Conservation (phyloP, 2,888 invertebrate species). For the Clistopyga incitator region DNA sequence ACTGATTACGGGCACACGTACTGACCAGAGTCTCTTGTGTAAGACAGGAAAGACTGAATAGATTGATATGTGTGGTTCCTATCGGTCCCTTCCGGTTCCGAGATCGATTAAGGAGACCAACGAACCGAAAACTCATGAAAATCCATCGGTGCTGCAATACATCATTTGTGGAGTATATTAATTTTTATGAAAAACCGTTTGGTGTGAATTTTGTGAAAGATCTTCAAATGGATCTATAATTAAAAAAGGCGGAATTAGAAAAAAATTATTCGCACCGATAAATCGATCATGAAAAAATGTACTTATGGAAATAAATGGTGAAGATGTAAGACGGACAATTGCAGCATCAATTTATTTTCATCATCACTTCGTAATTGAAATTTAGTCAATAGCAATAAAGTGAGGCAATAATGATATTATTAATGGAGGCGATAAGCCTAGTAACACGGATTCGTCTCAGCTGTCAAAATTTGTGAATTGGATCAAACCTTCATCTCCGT, state of each 20-base stretch:
- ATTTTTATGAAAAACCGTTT: too few species aligned
- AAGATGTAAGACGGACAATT: too few species aligned
- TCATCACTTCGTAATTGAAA: background rate
- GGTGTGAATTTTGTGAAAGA: too few species aligned
- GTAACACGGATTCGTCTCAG: background rate
- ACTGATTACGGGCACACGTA: conserved; percentile 16
- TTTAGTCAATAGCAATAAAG: background rate
- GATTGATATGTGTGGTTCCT: conserved; percentile 34
- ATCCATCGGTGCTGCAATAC: too few species aligned
- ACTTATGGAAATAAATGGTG: too few species aligned
- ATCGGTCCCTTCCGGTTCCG: conserved; percentile 28
- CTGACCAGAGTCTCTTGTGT: conserved; percentile 10
- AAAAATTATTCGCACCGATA: too few species aligned
- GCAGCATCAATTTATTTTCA: too few species aligned
- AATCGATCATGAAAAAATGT: too few species aligned
- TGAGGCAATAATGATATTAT: background rate
- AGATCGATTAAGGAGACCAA: background rate
- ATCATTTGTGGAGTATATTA: too few species aligned
- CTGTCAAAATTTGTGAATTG: conserved; percentile 7
- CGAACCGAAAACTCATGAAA: too few species aligned
- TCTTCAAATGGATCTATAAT: too few species aligned
- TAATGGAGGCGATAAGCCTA: background rate
- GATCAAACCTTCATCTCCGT: conserved; percentile 8
- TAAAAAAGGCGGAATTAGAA: too few species aligned
- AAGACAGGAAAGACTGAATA: background rate